Evolutionary conservation across 2,888 invertebrate species (phyloP), one percentile per base, ranked within the genome.

Genomic region (Ichneumoninae sp.): DNA sequence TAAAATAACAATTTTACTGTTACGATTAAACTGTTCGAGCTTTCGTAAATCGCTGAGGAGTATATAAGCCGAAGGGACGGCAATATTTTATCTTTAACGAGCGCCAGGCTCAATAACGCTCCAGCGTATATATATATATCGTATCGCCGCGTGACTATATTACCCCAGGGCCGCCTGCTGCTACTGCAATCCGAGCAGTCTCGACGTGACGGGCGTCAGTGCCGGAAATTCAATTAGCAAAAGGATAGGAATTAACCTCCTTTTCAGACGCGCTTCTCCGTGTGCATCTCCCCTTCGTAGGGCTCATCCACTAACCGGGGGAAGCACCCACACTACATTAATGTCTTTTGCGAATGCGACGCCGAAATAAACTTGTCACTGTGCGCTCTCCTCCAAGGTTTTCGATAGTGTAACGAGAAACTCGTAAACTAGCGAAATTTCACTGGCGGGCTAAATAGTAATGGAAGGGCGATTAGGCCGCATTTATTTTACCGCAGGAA

Each of bases 161-260:
- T 65, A 65, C n/a, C n/a, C 19, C 10, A 19, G 65, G 47, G 69
- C 57, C 40, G 68, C 13, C 57, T n/a, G 44, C 22, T 19, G 54
- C 60, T 19, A 10, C 47, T 70, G 60, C 70, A 60, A 78, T 70
- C 78, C 70, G 71, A 71, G 78, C 36, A 54, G 33, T 57, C 69
- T 16, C 47, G 47, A 33, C 44, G 57, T 60, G 60, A 30, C 60
- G 33, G 19, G 40, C 52, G 36, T 47, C 47, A 70, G 5, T 60
- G 60, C 78, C 70, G 78, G 78, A 79, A 79, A 79, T 79, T 79
- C 78, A 70, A 79, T 79, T 79, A 79, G 62, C 60, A 50, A 70
- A 40, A 72, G 70, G 65, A 60, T 50, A 50, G 36, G 60, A 79
- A 79, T 79, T 79, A 71, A 79, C 78, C 70, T 79, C 62, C 47